Evolutionary conservation across 2,797 vertebrate genomes (phyloP).

Genomic region (Bradypus variegatus): DNA sequence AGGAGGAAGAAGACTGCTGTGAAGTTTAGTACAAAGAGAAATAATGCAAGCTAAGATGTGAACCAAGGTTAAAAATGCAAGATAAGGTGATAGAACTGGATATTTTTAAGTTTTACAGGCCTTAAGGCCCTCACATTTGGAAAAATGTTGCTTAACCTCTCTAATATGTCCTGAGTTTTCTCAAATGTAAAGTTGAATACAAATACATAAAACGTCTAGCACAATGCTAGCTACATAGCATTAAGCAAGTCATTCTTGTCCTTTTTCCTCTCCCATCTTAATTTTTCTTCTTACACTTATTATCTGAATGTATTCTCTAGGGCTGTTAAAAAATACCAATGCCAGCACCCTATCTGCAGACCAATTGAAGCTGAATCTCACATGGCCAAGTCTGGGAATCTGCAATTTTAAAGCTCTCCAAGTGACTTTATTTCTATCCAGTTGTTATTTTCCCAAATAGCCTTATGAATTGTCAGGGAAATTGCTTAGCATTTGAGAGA

Average conservation of each 20-base stretch:
- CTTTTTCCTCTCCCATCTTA: not conserved
- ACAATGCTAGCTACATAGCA: not conserved
- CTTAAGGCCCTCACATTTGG: not conserved
- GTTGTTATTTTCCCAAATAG: not conserved
- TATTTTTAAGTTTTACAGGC: not conserved
- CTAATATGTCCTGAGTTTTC: not conserved
- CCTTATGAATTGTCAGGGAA: not conserved
- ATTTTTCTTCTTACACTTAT: not conserved
- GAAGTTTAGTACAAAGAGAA: conserved; percentile 47
- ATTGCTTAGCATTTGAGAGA: not conserved
- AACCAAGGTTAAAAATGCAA: conserved; percentile 43
- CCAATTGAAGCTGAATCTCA: not conserved
- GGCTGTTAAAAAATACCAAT: not conserved
- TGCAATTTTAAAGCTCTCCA: not conserved
- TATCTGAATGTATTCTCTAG: not conserved
- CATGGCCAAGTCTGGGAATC: not conserved
- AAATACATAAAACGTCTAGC: not conserved
- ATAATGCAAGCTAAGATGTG: conserved; percentile 10
- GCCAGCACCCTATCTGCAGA: not conserved
- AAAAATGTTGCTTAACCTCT: not conserved
- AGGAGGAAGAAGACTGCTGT: conserved; percentile 22
- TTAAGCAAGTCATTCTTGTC: not conserved
- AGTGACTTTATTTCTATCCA: not conserved
- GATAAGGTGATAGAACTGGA: not conserved
- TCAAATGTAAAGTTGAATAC: not conserved